These are phyloP conservation scores for Shinisaurus crocodilurus DNA, from an alignment of 2,113 vertebrate genomes.

Conservation along the genomic window DNA sequence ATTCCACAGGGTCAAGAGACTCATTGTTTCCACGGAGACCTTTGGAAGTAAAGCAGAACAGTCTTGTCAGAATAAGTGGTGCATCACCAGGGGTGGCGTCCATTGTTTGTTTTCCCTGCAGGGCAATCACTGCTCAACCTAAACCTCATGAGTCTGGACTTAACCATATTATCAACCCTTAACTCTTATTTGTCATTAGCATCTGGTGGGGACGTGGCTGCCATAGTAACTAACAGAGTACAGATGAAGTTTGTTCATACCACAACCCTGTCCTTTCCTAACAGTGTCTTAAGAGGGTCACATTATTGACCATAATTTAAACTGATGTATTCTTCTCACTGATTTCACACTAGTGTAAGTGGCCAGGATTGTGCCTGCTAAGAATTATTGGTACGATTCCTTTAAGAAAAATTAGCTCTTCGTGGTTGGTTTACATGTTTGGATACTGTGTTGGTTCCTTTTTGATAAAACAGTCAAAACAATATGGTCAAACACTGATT, in stretches of 20 bases:
- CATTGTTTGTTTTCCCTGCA: slow-evolving; percentile 22
- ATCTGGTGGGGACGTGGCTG: fast-evolving
- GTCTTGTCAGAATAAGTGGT: background rate
- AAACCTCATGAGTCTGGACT: slow-evolving; percentile 38
- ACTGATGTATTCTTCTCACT: background rate
- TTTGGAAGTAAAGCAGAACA: background rate
- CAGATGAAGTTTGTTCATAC: background rate
- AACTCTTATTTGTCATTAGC: slow-evolving; percentile 14
- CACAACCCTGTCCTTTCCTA: background rate
- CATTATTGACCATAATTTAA: background rate
- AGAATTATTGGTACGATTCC: background rate
- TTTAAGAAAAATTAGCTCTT: background rate
- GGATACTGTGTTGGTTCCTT: background rate
- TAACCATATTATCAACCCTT: slow-evolving; percentile 17
- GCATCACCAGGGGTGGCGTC: slow-evolving; percentile 18
- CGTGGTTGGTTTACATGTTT: background rate
- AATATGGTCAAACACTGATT: background rate
- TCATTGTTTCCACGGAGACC: background rate
- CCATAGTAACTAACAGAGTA: slow-evolving; percentile 24
- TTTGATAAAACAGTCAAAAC: background rate
- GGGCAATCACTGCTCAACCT: background rate
- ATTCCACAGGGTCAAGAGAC: background rate
- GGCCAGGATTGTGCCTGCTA: background rate
- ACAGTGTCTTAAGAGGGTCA: background rate
- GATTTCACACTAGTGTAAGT: background rate